Evolutionary conservation across 2,888 invertebrate species (phyloP), one percentile per base, ranked within the genome.

Genomic region (Volucella bombylans): DNA sequence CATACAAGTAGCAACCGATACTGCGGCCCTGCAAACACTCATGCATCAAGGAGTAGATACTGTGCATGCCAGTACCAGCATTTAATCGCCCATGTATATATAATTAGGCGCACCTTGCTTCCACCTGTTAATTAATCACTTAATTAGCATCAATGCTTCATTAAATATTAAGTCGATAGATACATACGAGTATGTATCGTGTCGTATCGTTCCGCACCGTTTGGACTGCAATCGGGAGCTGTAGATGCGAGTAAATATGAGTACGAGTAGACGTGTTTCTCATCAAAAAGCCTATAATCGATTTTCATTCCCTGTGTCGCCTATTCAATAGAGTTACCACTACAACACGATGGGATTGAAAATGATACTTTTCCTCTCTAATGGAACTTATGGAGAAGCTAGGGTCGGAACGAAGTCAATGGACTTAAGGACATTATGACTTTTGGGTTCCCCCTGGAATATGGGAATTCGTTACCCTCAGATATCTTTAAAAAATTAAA

Each of bases 141-240:
- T 91, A 91, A 91, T 91, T 91, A 91, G 90, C 91, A 90, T 90
- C 90, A 90, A 90, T 90, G 91, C 90, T 90, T 91, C 90, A 91
- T 91, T 91, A 90, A 91, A 91, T 91, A 91, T 91, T 91, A 89
- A 90, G 90, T 89, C 72, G 50, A 39, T 54, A 64, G 18, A 15
- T 72, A 11, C 10, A 14, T 50, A 8, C 14, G 3, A 8, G 2
- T 4, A 1, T 39, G 3, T 31, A 2, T 23, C 31, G 31, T 31
- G 31, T 31, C 6, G 31, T 31, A 31, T 31, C 31, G 31, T 31
- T 31, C 31, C 31, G 6, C 6, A 31, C 31, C 6, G 6, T 31
- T 31, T 31, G 4, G 31, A 4, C 31, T 1, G 4, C 6, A 31
- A 31, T 6, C 31, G 4, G 31, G 31, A 31, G 31, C 31, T 31